These are phyloP conservation scores for Cryptus armator DNA, from an alignment of 2,888 invertebrate genomes.

Conservation along the genomic window DNA sequence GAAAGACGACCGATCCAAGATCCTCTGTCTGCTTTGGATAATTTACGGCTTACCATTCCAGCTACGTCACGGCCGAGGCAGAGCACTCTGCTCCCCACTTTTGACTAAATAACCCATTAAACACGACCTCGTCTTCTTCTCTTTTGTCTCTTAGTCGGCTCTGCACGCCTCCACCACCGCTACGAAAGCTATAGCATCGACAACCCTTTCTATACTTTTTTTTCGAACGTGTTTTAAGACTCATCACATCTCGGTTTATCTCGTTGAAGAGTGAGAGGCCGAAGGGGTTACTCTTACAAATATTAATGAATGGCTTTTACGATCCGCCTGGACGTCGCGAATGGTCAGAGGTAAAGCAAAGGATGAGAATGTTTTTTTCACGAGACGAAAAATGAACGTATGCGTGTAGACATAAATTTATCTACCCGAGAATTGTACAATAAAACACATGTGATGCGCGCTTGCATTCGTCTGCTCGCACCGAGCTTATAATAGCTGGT, in stretches of 20 bases:
- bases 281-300: conserved; percentile 52
- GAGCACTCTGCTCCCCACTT: conserved; percentile 16
- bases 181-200: conserved; percentile 4
- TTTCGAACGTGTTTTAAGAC: conserved; percentile 34
- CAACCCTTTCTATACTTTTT: conserved; percentile 26
- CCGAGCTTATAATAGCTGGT: conserved; percentile 5
- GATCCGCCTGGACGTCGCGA: neutral
- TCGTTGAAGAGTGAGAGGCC: conserved; percentile 41
- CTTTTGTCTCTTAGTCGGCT: neutral
- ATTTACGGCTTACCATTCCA: conserved; percentile 40
- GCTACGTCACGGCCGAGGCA: conserved; percentile 17
- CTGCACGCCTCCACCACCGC: conserved; percentile 1
- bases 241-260: conserved; percentile 50
- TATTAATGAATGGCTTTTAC: conserved; percentile 60
- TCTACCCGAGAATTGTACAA: neutral
- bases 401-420: conserved; percentile 16
- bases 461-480: neutral
- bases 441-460: neutral
- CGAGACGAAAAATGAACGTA: conserved; percentile 52
- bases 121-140: conserved; percentile 19
- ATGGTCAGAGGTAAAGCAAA: conserved; percentile 19
- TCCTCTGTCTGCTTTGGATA: conserved; percentile 27
- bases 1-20: neutral
- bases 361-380: neutral
- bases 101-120: conserved; percentile 37